Evolutionary conservation across 2,113 vertebrate genomes (phyloP).

Genomic region (Plecotus auritus): DNA sequence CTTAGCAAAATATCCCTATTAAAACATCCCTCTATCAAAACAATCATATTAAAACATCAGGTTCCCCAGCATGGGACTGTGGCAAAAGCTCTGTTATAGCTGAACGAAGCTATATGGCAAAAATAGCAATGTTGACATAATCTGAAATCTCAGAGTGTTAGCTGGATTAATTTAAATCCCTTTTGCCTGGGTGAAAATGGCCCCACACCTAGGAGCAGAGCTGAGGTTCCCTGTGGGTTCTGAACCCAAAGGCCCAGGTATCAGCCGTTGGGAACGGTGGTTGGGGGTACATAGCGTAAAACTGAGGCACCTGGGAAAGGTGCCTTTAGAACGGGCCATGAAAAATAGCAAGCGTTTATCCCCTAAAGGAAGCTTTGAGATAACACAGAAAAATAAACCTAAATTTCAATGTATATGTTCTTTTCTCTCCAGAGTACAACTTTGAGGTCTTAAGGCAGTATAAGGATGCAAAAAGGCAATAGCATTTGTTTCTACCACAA

Average conservation of each 20-base stretch:
- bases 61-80: background rate
- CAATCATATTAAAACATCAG: slow-evolving; percentile 48
- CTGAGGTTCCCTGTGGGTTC: background rate
- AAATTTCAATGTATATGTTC: background rate
- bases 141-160: background rate
- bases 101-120: background rate
- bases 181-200: background rate
- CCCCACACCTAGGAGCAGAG: background rate
- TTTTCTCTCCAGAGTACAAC: background rate
- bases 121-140: slow-evolving; percentile 10
- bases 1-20: slow-evolving; percentile 39
- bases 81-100: background rate
- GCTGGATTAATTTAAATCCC: slow-evolving; percentile 44
- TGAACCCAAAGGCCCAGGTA: background rate
- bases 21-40: slow-evolving; percentile 27
- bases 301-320: background rate
- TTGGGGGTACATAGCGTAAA: background rate
- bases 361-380: background rate
- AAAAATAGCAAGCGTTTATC: background rate
- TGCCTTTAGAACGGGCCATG: background rate
- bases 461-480: background rate
- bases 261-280: background rate
- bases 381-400: background rate
- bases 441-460: background rate
- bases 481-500: background rate